These are phyloP conservation scores for Folsomia manolachei DNA, from an alignment of 2,888 invertebrate genomes.

Conservation along the genomic window DNA sequence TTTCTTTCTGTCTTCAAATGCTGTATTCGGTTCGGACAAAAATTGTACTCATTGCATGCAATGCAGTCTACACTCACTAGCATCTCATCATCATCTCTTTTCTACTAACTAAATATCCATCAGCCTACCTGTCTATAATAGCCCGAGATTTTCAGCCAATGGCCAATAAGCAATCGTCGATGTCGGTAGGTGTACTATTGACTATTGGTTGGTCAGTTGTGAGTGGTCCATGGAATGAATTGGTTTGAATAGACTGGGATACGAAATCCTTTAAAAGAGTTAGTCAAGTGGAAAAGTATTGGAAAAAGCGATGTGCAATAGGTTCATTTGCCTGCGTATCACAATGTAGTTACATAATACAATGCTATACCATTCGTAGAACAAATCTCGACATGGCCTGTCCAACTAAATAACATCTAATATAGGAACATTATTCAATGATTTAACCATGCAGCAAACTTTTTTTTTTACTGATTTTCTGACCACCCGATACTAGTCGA, in stretches of 20 bases:
- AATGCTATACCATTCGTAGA: too few relatives aligned
- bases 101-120: too few relatives aligned
- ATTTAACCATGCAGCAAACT: too few relatives aligned
- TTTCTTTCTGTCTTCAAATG: too few relatives aligned
- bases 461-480: neutral
- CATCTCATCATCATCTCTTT: neutral
- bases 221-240: neutral
- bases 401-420: neutral
- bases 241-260: neutral
- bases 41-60: too few relatives aligned
- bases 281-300: neutral
- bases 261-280: neutral
- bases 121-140: slow-evolving; percentile 4
- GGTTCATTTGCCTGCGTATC: neutral
- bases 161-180: slow-evolving; percentile 1
- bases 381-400: too few relatives aligned
- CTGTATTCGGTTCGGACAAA: too few relatives aligned
- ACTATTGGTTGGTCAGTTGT: slow-evolving; percentile 1
- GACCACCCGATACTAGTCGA: neutral
- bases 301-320: neutral
- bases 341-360: too few relatives aligned
- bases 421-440: neutral
- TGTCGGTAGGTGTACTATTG: neutral
- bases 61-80: too few relatives aligned
- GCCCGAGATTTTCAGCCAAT: slow-evolving; percentile 4